Conservation (phyloP, 2,797 vertebrate species). For the Artibeus lituratus region DNA sequence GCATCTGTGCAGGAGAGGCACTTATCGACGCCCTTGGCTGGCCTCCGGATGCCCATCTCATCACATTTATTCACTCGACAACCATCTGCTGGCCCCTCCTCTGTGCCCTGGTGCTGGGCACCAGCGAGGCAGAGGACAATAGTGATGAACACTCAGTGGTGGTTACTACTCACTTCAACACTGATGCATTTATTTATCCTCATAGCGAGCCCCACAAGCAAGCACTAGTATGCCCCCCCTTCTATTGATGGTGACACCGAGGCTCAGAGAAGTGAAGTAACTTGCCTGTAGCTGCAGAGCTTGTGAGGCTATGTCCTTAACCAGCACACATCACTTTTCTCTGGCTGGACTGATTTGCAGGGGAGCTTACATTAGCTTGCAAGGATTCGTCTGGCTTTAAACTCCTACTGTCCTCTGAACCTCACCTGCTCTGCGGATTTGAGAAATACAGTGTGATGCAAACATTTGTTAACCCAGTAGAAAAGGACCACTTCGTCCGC, state of each 20-base stretch:
- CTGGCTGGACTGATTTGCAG: neutral
- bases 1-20: neutral
- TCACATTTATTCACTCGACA: neutral
- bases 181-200: neutral
- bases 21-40: neutral
- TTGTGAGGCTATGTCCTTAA: neutral
- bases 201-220: rapidly evolving
- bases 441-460: neutral
- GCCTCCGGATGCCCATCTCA: neutral
- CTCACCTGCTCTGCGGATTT: neutral
- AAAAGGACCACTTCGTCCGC: neutral
- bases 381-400: neutral
- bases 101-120: neutral
- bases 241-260: neutral
- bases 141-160: rapidly evolving
- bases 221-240: neutral
- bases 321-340: neutral
- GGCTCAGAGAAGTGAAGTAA: neutral
- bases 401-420: neutral
- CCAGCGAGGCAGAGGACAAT: rapidly evolving
- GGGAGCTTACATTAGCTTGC: neutral
- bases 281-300: neutral
- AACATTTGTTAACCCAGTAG: neutral
- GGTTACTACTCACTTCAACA: neutral
- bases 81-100: neutral